Percentiles rank a stretch among this genome's conserved stretches.
Evolutionary conservation across 1,140 invertebrate genomes (phyloP).

Genomic region (Centruroides sculpturatus): DNA sequence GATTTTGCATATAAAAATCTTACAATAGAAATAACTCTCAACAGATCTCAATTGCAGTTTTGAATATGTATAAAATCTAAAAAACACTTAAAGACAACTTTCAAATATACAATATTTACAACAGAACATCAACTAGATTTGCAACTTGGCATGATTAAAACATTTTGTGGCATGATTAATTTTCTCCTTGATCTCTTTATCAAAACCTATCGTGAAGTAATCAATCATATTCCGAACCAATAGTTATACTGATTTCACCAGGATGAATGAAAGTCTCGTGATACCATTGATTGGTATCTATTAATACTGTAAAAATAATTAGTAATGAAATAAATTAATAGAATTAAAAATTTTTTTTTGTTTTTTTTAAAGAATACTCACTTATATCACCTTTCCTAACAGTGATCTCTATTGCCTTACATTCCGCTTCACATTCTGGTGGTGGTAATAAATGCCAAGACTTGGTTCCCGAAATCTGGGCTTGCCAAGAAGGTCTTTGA

Average conservation of each 20-base stretch:
- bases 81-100: too few relatives aligned
- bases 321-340: slow-evolving; percentile 27
- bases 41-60: too few relatives aligned
- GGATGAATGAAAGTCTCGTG: slow-evolving; percentile 75
- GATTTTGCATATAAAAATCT: too few relatives aligned
- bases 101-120: too few relatives aligned
- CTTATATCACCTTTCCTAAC: slow-evolving; percentile 68
- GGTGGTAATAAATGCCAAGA: slow-evolving; percentile 72
- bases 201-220: too few relatives aligned
- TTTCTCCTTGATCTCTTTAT: too few relatives aligned
- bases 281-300: slow-evolving; percentile 91
- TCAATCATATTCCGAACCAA: slow-evolving; percentile 85
- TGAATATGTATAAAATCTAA: too few relatives aligned
- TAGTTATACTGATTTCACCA: slow-evolving; percentile 78
- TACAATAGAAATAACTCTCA: too few relatives aligned
- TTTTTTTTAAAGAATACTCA: slow-evolving; percentile 34
- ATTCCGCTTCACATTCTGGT: slow-evolving; percentile 69
- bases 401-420: slow-evolving; percentile 48
- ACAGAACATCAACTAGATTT: too few relatives aligned
- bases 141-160: too few relatives aligned
- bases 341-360: slow-evolving; percentile 23
- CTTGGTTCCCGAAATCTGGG: slow-evolving; percentile 71
- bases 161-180: too few relatives aligned
- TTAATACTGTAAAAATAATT: slow-evolving; percentile 42
- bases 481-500: slow-evolving; percentile 81